These are phyloP conservation scores for Ceratina australensis DNA, from an alignment of 1,140 invertebrate species.

Conservation along the genomic window DNA sequence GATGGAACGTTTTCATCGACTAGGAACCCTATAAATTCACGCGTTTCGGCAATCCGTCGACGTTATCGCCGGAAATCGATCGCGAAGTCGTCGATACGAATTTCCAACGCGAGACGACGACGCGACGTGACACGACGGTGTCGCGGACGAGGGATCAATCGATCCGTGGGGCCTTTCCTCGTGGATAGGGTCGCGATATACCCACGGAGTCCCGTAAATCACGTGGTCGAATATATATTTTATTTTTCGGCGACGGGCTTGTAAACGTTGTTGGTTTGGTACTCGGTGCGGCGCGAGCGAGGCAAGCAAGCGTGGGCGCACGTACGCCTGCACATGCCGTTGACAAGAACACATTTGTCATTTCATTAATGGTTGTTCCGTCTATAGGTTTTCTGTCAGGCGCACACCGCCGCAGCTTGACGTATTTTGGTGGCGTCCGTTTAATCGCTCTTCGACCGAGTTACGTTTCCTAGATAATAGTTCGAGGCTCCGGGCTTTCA, in stretches of 20 bases:
- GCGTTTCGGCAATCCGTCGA: not conserved
- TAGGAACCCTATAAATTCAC: conserved; percentile 1
- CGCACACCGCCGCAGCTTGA: conserved; percentile 58
- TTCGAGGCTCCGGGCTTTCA: conserved; percentile 44
- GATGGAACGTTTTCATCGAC: not conserved
- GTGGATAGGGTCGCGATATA: not conserved
- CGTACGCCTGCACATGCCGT: conserved; percentile 16
- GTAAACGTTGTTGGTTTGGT: not conserved
- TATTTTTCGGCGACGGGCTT: conserved; percentile 38
- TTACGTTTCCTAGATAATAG: conserved; percentile 63
- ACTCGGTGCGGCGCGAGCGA: not conserved
- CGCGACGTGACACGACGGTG: not conserved
- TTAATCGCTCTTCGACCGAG: conserved; percentile 61
- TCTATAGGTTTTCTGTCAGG: conserved; percentile 66
- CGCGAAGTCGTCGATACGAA: conserved; percentile 1
- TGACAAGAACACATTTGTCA: conserved; percentile 64
- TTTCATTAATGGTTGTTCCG: conserved; percentile 65
- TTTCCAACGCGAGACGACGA: not conserved
- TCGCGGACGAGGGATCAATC: conserved; percentile 21
- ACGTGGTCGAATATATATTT: conserved; percentile 47
- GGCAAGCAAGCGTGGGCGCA: not conserved
- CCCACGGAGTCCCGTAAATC: conserved; percentile 17
- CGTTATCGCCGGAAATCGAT: conserved; percentile 7
- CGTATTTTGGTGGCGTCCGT: conserved; percentile 60
- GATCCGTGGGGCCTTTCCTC: not conserved